Base-by-base conservation (phyloP, 2,113 vertebrate species). In the Charina bottae region DNA sequence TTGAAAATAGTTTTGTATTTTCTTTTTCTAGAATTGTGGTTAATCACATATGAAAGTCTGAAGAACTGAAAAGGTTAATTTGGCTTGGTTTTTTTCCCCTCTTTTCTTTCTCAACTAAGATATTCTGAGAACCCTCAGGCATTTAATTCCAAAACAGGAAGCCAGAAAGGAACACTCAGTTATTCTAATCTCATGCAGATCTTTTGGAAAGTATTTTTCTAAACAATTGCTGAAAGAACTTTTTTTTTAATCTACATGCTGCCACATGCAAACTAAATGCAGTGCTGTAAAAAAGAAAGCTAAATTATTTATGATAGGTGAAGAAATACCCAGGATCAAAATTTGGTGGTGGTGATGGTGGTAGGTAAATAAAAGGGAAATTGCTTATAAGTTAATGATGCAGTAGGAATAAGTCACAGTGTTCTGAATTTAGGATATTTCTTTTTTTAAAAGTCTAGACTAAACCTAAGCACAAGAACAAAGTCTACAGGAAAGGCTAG, bases 101-200 rank as follows among this genome's bases (percentile, higher is more conserved):
- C 54, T 86, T 64, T 58, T 58, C 33, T 54, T 37, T 33, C 96
- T 96, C 97, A 97, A 97, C 97, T 97, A 94, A 96, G 96, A 97
- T 97, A 95, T 97, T 97, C 97, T 97, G 93, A 97, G 95, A 97
- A 96, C 96, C 93, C 97, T 94, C 91, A 97, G 98, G 97, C 98
- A 98, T 98, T 98, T 97, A 97, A 96, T 96, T 96, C 97, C 98
- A 98, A 98, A 99, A 98, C 98, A 98, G 98, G 98, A 99, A 98
- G 98, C 97, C 90, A 60, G 97, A 98, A 95, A 97, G 97, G 97
- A 98, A 97, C 96, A 97, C 96, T 98, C 97, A 97, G 97, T 97
- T 97, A 97, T 95, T 96, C 97, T 98, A 98, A 98, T 98, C 97
- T 95, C 96, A 96, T 96, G 94, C 97, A 98, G 98, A 98, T 98